Percentiles rank a stretch among this genome's conserved stretches.
Conservation (phyloP, 2,888 invertebrate species). For the Aproaerema taeniolella region DNA sequence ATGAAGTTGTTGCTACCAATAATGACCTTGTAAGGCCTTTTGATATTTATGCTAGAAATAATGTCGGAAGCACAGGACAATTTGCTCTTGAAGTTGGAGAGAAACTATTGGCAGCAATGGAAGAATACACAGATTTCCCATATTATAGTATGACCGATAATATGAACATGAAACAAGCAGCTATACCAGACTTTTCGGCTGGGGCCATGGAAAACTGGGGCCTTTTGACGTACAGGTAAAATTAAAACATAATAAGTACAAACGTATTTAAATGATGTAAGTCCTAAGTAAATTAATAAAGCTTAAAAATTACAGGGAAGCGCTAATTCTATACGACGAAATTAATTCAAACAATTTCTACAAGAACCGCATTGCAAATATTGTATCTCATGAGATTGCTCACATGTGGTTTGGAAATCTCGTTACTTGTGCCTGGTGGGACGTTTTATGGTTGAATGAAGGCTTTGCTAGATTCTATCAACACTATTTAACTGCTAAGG, state of each 20-base stretch:
- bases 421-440: slow-evolving; percentile 87
- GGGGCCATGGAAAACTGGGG: slow-evolving; percentile 94
- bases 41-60: slow-evolving; percentile 59
- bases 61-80: slow-evolving; percentile 50
- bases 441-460: slow-evolving; percentile 83
- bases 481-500: slow-evolving; percentile 77
- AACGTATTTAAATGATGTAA: too few relatives aligned
- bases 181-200: slow-evolving; percentile 86
- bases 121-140: slow-evolving; percentile 70
- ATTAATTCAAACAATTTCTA: slow-evolving; percentile 70
- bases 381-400: slow-evolving; percentile 86
- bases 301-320: slow-evolving; percentile 79
- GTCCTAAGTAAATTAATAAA: too few relatives aligned
- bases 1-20: slow-evolving; percentile 45
- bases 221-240: slow-evolving; percentile 83
- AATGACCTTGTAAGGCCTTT: slow-evolving; percentile 41
- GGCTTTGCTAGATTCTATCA: slow-evolving; percentile 85
- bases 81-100: slow-evolving; percentile 66
- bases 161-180: slow-evolving; percentile 82
- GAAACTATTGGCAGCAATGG: slow-evolving; percentile 68
- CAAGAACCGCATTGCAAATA: slow-evolving; percentile 80
- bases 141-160: slow-evolving; percentile 71
- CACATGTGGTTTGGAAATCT: slow-evolving; percentile 91
- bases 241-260: not conserved
- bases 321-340: slow-evolving; percentile 71